Conservation (phyloP, 2,888 invertebrate genomes). For the Xestia c-nigrum region DNA sequence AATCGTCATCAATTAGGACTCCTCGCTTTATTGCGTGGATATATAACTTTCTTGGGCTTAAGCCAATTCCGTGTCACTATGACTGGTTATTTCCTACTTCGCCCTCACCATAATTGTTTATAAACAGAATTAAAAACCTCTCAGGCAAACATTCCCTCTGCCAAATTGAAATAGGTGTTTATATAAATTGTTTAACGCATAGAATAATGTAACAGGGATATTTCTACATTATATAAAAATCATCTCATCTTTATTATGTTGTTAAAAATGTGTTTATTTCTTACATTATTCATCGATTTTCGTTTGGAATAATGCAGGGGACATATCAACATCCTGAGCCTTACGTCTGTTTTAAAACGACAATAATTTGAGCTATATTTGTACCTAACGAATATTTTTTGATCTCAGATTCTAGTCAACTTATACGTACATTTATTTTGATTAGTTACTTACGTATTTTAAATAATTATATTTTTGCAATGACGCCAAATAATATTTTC, state of each 20-base stretch:
- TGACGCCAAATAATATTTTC: constrained; percentile 14
- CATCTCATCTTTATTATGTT: constrained; percentile 46
- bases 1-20: background rate
- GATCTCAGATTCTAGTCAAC: constrained; percentile 68
- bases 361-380: constrained; percentile 60
- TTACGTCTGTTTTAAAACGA: constrained; percentile 58
- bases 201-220: constrained; percentile 61
- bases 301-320: constrained; percentile 56
- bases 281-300: constrained; percentile 47
- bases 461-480: constrained; percentile 32
- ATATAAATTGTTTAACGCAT: constrained; percentile 48
- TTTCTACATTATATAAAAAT: constrained; percentile 50
- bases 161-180: constrained; percentile 63
- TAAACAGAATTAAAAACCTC: constrained; percentile 35
- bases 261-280: constrained; percentile 17
- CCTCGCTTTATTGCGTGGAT: background rate
- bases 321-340: constrained; percentile 65
- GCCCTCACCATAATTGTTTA: constrained; percentile 24
- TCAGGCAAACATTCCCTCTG: constrained; percentile 57
- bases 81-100: background rate
- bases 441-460: background rate
- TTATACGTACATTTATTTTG: constrained; percentile 41
- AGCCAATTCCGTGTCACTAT: background rate
- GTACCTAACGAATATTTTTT: constrained; percentile 20
- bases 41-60: background rate